Conservation (phyloP, 2,113 vertebrate genomes). For the Podocnemis expansa region DNA sequence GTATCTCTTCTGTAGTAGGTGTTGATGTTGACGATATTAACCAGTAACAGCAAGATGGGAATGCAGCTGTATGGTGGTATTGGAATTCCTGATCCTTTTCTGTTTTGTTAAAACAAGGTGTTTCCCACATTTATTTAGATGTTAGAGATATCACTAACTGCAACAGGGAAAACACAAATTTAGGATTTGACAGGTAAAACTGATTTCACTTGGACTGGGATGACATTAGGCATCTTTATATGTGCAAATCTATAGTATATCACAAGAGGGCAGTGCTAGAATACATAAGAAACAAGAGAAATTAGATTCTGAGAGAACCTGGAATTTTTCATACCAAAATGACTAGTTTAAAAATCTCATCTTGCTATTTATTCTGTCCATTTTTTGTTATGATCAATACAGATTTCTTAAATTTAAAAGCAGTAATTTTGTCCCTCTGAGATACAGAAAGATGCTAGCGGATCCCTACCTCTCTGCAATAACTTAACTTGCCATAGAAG, state of each 20-base stretch:
- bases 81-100: not conserved
- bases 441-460: not conserved
- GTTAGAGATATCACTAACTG: not conserved
- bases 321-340: not conserved
- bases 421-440: not conserved
- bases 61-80: not conserved
- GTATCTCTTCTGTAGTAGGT: not conserved
- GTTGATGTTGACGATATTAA: not conserved
- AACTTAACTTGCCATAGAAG: not conserved
- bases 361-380: not conserved
- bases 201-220: not conserved
- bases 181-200: not conserved
- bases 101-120: not conserved
- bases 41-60: not conserved
- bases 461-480: not conserved
- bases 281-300: constrained; percentile 27
- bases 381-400: not conserved
- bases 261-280: constrained; percentile 75
- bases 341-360: not conserved
- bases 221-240: not conserved
- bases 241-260: not conserved
- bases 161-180: not conserved
- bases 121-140: not conserved
- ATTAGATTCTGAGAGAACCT: rapidly evolving
- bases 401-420: not conserved